phyloP scores from a whole-genome alignment of 1,140 invertebrate species.

The Drosophila biarmipes region DNA sequence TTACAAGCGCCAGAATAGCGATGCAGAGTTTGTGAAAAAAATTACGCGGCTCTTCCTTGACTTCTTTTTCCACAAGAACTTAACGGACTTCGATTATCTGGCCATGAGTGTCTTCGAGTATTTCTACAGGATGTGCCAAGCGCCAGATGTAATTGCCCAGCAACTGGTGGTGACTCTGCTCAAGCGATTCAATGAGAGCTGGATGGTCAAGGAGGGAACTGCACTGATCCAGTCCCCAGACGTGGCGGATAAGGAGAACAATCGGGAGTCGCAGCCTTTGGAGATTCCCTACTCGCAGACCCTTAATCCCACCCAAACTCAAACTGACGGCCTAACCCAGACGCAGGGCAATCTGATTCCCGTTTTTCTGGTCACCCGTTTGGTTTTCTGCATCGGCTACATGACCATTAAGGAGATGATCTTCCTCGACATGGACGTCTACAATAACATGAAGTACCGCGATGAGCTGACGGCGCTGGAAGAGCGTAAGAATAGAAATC shows the following conservation, averaged over 20 bases:
- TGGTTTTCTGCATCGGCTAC: slow-evolving; percentile 90
- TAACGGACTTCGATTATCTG: slow-evolving; percentile 71
- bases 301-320: slow-evolving; percentile 39
- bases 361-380: slow-evolving; percentile 86
- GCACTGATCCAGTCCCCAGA: neutral
- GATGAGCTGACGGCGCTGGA: slow-evolving; percentile 86
- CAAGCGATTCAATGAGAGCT: slow-evolving; percentile 53
- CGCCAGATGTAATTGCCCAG: slow-evolving; percentile 77
- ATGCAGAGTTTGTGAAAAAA: slow-evolving; percentile 57
- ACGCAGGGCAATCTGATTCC: slow-evolving; percentile 51
- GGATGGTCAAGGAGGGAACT: slow-evolving; percentile 19
- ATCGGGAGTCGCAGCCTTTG: slow-evolving; percentile 22
- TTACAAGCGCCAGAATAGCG: slow-evolving; percentile 67
- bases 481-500: slow-evolving; percentile 76
- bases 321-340: slow-evolving; percentile 4
- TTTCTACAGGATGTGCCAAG: slow-evolving; percentile 75
- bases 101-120: slow-evolving; percentile 73
- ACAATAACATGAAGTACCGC: slow-evolving; percentile 88
- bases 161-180: slow-evolving; percentile 61
- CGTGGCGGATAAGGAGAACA: slow-evolving; percentile 7
- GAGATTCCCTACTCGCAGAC: slow-evolving; percentile 66
- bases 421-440: slow-evolving; percentile 91
- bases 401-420: slow-evolving; percentile 91
- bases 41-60: slow-evolving; percentile 60
- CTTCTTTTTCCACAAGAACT: slow-evolving; percentile 70